Conservation (phyloP, 1,140 invertebrate genomes). For the Saccostrea echinata region DNA sequence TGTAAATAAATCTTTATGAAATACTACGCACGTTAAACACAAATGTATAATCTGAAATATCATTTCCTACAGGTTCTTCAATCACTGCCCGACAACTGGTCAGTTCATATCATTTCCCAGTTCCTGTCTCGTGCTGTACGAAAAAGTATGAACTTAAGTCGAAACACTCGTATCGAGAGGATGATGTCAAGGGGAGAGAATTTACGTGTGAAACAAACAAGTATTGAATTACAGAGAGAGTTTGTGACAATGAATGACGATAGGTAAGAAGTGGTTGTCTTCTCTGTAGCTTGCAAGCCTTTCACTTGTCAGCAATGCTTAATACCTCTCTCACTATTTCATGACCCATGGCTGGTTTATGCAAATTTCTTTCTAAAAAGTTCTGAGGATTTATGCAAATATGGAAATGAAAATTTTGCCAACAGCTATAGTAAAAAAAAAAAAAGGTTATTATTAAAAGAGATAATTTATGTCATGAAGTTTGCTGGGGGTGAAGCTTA, state of each 20-base stretch:
- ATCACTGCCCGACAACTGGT: constrained; percentile 81
- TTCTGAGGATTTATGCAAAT: too few species aligned
- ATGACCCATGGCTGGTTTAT: neutral
- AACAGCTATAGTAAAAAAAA: neutral
- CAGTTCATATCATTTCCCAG: constrained; percentile 78
- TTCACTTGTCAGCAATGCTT: neutral
- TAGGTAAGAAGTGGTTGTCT: constrained; percentile 71
- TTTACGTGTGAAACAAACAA: constrained; percentile 78
- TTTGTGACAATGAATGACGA: constrained; percentile 79
- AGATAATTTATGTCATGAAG: neutral
- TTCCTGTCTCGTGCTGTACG: constrained; percentile 79
- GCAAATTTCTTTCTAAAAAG: too few species aligned
- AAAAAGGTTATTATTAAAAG: neutral
- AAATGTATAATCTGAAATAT: constrained; percentile 4
- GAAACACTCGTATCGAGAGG: constrained; percentile 78
- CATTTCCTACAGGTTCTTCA: constrained; percentile 77
- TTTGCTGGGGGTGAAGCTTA: constrained; percentile 8
- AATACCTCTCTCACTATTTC: neutral
- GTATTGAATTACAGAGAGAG: constrained; percentile 77
- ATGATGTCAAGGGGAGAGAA: constrained; percentile 81
- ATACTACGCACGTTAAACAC: too few species aligned
- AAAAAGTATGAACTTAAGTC: constrained; percentile 77
- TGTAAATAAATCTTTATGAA: too few species aligned
- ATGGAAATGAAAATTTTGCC: neutral
- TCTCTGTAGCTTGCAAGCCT: neutral